Evolutionary conservation across 2,888 invertebrate genomes (phyloP), one percentile per base, ranked within the genome.

Genomic region (Sicus ferrugineus): DNA sequence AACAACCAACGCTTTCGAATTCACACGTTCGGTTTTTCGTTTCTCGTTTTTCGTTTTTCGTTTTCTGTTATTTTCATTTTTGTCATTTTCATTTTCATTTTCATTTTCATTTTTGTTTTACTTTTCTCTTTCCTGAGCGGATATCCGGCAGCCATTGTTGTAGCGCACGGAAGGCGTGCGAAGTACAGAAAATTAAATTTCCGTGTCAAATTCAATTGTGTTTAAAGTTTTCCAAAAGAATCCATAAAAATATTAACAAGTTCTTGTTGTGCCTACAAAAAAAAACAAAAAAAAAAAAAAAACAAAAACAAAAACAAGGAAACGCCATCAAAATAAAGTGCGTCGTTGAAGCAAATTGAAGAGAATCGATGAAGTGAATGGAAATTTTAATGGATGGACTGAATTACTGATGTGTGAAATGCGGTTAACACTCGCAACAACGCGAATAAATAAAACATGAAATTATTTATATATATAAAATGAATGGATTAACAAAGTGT

Each of bases 141-240:
- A 59, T 38, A 21, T 59, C 59, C 38, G 59, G 59, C 38, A 34
- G 38, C 38, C 38, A 38, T 21, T 21, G 59, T 23, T 23, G 11
- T 23, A 23, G 19, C 21, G 34, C n/a, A n/a, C 59, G 21, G 38
- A 59, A 58, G 50, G 19, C 3, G n/a, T n/a, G 46, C 14, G 14
- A 48, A 16, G 19, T 50, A 28, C 63, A 63, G 50, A 63, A 30
- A 31, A 42, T 48, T 63, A 16, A 63, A 63, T 63, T 63, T 48
- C 48, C 7, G 9, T 46, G n/a, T 26, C 50, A 63, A 63, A 30
- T 50, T 50, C 63, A 63, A 50, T 42, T 38, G 23, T n/a, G n/a
- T 28, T n/a, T 28, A 38, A 14, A 14, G 38, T 14, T 38, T 38
- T 38, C 38, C 38, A 9, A 38, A 38, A 38, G 38, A 38, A 14